phyloP scores from a whole-genome alignment of 2,888 invertebrate species.

The Agonopterix heracliana region DNA sequence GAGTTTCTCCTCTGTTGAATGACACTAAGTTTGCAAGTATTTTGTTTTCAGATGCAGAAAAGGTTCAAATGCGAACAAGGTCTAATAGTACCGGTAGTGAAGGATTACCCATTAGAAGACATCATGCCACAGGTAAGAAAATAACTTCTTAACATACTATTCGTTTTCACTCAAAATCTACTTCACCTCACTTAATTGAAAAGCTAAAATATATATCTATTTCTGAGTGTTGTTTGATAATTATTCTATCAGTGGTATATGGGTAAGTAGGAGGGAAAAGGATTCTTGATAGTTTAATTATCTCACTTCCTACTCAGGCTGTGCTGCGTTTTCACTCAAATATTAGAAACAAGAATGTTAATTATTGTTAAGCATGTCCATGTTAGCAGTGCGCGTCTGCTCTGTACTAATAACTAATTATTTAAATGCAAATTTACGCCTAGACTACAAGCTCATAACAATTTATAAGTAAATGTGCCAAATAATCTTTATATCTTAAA shows the following conservation, averaged over 20 bases:
- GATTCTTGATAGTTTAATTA: not conserved
- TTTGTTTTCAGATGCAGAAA: slow-evolving; percentile 62
- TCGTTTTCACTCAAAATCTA: no score
- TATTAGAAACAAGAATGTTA: not conserved
- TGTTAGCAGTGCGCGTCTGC: not conserved
- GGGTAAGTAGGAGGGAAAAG: not conserved
- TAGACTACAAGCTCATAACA: no score
- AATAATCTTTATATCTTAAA: not conserved
- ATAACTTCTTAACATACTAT: not conserved
- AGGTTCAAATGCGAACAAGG: slow-evolving; percentile 74
- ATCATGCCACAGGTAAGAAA: slow-evolving; percentile 72
- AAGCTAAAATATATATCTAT: not conserved
- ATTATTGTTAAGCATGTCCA: not conserved
- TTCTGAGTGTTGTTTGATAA: not conserved
- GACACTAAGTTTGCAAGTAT: not conserved
- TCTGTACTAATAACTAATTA: no score
- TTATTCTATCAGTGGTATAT: not conserved
- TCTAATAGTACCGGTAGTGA: slow-evolving; percentile 75
- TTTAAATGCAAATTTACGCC: no score
- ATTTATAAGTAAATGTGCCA: not conserved
- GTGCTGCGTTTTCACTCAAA: slow-evolving; percentile 22
- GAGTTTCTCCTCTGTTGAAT: no score
- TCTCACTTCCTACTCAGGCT: slow-evolving; percentile 12
- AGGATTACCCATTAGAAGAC: slow-evolving; percentile 75
- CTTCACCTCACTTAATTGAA: no score